These are phyloP conservation scores for Drosophila murphyi DNA, from an alignment of 1,140 invertebrate species.

Conservation along the genomic window DNA sequence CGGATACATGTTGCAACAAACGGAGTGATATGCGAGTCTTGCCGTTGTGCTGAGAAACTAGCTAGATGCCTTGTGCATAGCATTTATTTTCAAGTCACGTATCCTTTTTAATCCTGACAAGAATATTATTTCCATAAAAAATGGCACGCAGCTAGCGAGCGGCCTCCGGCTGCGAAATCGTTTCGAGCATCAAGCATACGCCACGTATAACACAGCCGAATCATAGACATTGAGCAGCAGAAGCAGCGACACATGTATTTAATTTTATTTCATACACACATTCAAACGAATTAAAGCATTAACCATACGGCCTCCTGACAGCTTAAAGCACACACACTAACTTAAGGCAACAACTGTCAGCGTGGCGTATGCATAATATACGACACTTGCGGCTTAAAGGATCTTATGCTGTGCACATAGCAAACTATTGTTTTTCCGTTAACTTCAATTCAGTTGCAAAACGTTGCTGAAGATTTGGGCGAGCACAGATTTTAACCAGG, in stretches of 20 bases:
- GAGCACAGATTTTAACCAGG: neutral
- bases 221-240: conserved; percentile 34
- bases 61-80: conserved; percentile 52
- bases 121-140: conserved; percentile 84
- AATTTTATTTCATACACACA: conserved; percentile 46
- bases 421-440: no score
- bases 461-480: neutral
- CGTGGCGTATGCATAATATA: conserved; percentile 25
- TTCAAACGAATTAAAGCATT: conserved; percentile 53
- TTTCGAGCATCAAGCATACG: conserved; percentile 44
- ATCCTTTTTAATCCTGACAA: conserved; percentile 84
- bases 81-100: conserved; percentile 80
- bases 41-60: conserved; percentile 33
- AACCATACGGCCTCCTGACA: conserved; percentile 12
- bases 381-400: conserved; percentile 36
- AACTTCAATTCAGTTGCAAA: neutral
- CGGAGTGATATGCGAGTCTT: conserved; percentile 26
- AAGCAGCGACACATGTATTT: conserved; percentile 44
- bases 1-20: conserved; percentile 38
- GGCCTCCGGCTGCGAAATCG: conserved; percentile 28
- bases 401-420: conserved; percentile 2
- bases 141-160: conserved; percentile 40
- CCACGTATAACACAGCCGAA: conserved; percentile 41
- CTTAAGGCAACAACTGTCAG: conserved; percentile 11
- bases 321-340: conserved; percentile 19